Base-by-base conservation (phyloP, 2,888 invertebrate genomes). In the Zootermopsis nevadensis region DNA sequence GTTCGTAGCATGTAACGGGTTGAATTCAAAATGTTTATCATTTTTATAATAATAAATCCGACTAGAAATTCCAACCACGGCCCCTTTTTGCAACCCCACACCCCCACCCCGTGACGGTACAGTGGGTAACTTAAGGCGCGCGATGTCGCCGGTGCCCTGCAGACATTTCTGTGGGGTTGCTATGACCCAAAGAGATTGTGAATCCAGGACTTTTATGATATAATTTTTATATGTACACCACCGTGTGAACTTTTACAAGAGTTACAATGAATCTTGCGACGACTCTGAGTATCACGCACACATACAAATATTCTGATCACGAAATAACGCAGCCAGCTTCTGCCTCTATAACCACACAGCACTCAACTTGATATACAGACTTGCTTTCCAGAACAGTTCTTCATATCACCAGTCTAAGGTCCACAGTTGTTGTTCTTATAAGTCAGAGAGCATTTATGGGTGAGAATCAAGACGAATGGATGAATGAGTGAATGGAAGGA, bases 301-400 rank as follows among this genome's bases (percentile, higher is more conserved):
- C 66, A 30, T 27, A 66, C 30, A 66, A n/a, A 19, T 30, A 66
- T 66, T 66, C 66, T 66, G 66, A 66, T 66, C 66, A 66, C 66
- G 66, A 66, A 30, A 2, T 66, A 66, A 66, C n/a, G 66, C 19
- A 19, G 48, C 66, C 27, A n/a, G 66, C 27, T 27, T 66, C 66
- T 66, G 66, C 27, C 66, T 27, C 66, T 30, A 66, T 27, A 66
- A 6, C 30, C 66, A 10, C 12, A 6, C 2, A 1, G 30, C 66
- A 30, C 1, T 66, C 8, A 66, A 66, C 66, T 30, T 66, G 8
- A 66, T 6, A 27, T 66, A 38, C 38, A 10, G n/a, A n/a, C n/a
- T n/a, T n/a, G n/a, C n/a, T n/a, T n/a, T n/a, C n/a, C n/a, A n/a
- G n/a, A n/a, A n/a, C n/a, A n/a, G n/a, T n/a, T n/a, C n/a, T n/a